Evolutionary conservation across 2,888 invertebrate genomes (phyloP).

Genomic region (Pseudeuparius sepicola): DNA sequence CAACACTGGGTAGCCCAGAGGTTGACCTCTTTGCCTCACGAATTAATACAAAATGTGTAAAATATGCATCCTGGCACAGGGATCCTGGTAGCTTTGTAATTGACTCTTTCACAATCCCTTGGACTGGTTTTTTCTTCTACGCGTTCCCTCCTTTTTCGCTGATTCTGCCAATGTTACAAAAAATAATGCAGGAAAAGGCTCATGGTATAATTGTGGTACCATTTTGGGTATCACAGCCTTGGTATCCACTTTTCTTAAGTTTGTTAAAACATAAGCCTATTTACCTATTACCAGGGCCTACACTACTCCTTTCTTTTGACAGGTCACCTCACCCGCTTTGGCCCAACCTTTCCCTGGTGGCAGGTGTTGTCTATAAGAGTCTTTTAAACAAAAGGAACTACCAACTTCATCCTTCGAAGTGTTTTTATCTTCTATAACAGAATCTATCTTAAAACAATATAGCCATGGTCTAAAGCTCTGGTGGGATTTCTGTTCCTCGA

Average conservation of each 20-base stretch:
- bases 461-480: constrained; percentile 13
- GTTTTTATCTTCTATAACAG: constrained; percentile 15
- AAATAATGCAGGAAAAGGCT: constrained; percentile 12
- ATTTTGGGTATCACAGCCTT: constrained; percentile 9
- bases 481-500: too few relatives aligned
- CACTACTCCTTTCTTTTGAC: constrained; percentile 9
- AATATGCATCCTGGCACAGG: constrained; percentile 4
- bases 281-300: constrained; percentile 1
- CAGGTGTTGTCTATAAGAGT: constrained; percentile 18
- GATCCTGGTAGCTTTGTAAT: too few relatives aligned
- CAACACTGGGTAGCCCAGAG: constrained; percentile 2
- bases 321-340: constrained; percentile 14
- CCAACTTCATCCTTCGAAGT: constrained; percentile 11
- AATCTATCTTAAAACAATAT: constrained; percentile 19
- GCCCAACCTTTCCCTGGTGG: constrained; percentile 21
- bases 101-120: too few relatives aligned
- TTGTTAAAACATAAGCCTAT: neutral
- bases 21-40: constrained; percentile 13
- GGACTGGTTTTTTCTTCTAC: constrained; percentile 8
- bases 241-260: constrained; percentile 4
- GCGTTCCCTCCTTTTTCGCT: constrained; percentile 12
- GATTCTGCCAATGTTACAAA: constrained; percentile 5
- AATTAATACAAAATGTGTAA: constrained; percentile 12
- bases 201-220: constrained; percentile 8
- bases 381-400: constrained; percentile 14